Conservation (phyloP, 2,113 vertebrate species). For the Nansenia antarctica region DNA sequence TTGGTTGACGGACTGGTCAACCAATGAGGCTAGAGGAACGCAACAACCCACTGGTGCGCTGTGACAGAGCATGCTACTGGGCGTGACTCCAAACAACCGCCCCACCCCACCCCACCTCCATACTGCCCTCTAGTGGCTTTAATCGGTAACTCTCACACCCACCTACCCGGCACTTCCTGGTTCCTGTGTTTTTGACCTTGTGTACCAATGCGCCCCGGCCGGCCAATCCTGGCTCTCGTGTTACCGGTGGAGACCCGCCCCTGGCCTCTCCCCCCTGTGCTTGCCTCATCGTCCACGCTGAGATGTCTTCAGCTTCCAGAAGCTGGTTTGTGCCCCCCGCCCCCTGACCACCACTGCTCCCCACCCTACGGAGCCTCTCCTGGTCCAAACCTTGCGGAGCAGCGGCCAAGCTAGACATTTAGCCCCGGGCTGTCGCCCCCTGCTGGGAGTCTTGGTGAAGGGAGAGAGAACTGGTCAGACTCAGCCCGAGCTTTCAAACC, state of each 20-base stretch:
- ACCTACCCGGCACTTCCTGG: background rate
- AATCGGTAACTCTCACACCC: background rate
- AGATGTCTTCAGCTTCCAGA: background rate
- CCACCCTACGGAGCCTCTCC: constrained; percentile 16
- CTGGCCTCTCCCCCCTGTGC: background rate
- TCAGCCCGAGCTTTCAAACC: constrained; percentile 57
- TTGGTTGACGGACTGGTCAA: constrained; percentile 11
- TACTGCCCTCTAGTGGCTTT: background rate
- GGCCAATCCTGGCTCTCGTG: background rate
- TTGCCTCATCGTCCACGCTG: background rate
- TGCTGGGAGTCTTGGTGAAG: constrained; percentile 11
- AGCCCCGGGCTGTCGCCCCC: constrained; percentile 13
- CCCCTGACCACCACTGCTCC: background rate
- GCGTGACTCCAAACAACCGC: background rate
- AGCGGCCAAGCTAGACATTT: background rate
- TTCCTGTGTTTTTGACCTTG: background rate
- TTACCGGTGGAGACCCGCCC: background rate
- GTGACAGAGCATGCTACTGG: background rate
- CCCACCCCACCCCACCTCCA: background rate
- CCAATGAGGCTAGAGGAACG: background rate
- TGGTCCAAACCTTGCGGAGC: background rate
- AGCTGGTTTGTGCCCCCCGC: constrained; percentile 9
- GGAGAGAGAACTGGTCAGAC: constrained; percentile 5
- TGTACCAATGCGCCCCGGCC: background rate
- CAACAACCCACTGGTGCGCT: background rate